Evolutionary conservation across 1,140 invertebrate genomes (phyloP).

Genomic region (Ridgeia piscesae): DNA sequence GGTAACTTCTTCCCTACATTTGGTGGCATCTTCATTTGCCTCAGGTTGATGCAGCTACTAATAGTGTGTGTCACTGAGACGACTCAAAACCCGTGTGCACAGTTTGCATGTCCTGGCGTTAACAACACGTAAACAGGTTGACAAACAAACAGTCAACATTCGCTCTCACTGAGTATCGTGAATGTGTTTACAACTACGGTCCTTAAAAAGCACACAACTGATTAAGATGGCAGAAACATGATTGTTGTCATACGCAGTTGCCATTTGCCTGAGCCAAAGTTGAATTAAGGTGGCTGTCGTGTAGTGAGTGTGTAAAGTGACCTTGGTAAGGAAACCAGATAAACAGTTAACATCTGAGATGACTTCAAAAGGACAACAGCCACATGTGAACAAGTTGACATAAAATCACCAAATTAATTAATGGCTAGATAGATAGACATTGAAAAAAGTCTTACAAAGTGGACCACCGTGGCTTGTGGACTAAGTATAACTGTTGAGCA

Average conservation of each 20-base stretch:
- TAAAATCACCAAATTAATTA: neutral
- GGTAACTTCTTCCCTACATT: slow-evolving; percentile 57
- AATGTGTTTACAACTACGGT: neutral
- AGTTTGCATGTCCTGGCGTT: neutral
- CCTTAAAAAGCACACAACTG: no score
- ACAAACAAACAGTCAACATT: neutral
- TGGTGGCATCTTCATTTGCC: neutral
- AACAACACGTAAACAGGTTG: neutral
- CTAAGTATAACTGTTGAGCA: no score
- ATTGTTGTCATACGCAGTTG: no score
- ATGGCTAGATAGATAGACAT: neutral
- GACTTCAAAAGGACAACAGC: neutral
- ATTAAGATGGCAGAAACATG: no score
- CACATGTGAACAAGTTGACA: no score
- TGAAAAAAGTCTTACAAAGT: no score
- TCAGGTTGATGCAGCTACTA: neutral
- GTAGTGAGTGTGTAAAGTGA: no score
- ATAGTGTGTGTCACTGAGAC: neutral
- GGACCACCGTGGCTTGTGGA: no score
- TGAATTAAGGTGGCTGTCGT: no score
- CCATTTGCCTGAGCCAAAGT: no score
- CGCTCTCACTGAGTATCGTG: neutral
- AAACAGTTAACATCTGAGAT: neutral
- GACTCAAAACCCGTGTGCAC: neutral
- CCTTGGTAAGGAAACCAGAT: neutral